These are phyloP conservation scores for Grallaria varia DNA, from an alignment of 2,113 vertebrate genomes.

Conservation along the genomic window DNA sequence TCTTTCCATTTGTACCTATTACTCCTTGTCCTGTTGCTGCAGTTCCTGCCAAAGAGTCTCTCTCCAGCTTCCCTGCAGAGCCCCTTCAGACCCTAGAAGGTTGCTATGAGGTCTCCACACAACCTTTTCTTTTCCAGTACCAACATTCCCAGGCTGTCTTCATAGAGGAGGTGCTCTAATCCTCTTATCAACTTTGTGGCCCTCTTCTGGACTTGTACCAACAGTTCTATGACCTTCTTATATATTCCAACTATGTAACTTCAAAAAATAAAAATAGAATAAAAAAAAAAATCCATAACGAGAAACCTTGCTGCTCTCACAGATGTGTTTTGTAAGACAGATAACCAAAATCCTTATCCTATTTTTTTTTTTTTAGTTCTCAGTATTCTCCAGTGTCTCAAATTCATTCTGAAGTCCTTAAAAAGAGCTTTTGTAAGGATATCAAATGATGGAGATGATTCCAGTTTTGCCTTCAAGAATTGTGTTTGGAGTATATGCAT, in stretches of 20 bases:
- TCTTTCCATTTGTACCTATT: background rate
- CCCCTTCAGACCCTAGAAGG: background rate
- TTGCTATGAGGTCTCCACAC: background rate
- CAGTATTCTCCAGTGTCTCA: background rate
- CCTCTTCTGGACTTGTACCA: background rate
- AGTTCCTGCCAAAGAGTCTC: background rate
- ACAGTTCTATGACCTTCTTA: background rate
- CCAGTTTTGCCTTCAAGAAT: background rate
- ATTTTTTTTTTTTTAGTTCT: background rate
- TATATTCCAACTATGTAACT: background rate
- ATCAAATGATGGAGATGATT: background rate
- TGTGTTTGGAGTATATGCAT: background rate
- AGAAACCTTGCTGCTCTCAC: background rate
- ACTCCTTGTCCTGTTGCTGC: background rate
- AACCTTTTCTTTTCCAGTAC: background rate
- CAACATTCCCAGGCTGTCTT: background rate
- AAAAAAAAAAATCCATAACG: background rate
- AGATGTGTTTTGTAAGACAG: background rate
- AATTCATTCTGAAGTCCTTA: background rate
- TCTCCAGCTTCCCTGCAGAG: fast-evolving
- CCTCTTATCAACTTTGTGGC: background rate
- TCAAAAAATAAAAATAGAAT: background rate
- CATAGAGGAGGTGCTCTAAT: no score
- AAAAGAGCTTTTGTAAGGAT: background rate
- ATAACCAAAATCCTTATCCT: background rate